Evolutionary conservation across 2,888 invertebrate genomes (phyloP).

Genomic region (Melinaea marsaeus): DNA sequence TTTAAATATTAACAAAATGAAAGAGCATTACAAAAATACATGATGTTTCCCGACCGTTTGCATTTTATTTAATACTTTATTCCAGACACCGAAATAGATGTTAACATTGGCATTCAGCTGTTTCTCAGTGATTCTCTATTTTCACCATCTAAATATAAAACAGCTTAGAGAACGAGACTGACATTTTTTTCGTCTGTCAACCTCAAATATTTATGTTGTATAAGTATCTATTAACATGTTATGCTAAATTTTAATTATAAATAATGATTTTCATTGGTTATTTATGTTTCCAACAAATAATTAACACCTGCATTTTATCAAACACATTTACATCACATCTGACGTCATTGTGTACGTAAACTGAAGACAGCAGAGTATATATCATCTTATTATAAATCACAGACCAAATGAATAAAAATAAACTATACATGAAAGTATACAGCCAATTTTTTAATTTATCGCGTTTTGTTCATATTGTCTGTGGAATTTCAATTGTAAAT

Average conservation of each 20-base stretch:
- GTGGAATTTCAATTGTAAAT: not conserved
- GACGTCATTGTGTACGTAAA: conserved; percentile 4
- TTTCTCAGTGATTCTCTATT: conserved; percentile 67
- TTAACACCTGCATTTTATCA: not conserved
- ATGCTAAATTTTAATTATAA: no score
- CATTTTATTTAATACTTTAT: conserved; percentile 44
- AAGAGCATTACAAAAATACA: conserved; percentile 27
- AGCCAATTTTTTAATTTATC: not conserved
- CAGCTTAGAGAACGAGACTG: conserved; percentile 54
- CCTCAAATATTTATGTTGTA: conserved; percentile 41
- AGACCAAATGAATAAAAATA: not conserved
- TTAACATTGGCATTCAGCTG: conserved; percentile 73
- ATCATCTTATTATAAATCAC: conserved; percentile 3
- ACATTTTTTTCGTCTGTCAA: conserved; percentile 47
- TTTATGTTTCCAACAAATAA: not conserved
- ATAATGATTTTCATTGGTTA: no score
- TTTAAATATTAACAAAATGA: conserved; percentile 29
- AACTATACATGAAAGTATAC: not conserved
- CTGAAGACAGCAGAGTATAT: not conserved
- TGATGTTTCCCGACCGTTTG: conserved; percentile 31
- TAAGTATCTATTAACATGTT: no score
- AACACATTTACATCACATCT: not conserved
- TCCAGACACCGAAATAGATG: conserved; percentile 57
- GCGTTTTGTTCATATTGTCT: no score
- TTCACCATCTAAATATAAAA: conserved; percentile 60